A percentile compares a stretch with the other conserved stretches of the same genome.
Conservation (phyloP, 2,113 vertebrate genomes). For the Pollimyrus isidori region DNA sequence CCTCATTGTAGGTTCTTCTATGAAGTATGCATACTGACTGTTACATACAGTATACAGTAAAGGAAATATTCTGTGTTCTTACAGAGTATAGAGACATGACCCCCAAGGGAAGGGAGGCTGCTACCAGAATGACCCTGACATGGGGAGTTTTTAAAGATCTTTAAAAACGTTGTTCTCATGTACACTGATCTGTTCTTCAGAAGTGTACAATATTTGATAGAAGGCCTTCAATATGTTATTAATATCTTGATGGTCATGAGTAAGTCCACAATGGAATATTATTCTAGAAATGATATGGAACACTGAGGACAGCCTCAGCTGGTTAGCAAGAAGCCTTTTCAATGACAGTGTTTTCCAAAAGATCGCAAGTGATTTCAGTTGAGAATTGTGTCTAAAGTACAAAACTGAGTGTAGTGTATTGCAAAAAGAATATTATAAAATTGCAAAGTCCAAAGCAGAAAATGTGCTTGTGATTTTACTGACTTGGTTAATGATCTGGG, state of each 20-base stretch:
- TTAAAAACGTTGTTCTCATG: no score
- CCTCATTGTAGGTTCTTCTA: not conserved
- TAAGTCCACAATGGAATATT: not conserved
- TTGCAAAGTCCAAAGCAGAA: no score
- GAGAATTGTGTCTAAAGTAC: no score
- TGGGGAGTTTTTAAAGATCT: no score
- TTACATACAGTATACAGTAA: not conserved
- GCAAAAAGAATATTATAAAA: no score
- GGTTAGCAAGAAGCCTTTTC: not conserved
- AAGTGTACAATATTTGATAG: not conserved
- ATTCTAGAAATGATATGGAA: not conserved
- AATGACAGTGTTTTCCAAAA: no score
- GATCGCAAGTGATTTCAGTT: no score
- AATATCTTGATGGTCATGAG: not conserved
- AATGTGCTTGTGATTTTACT: no score
- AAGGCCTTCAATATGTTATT: not conserved
- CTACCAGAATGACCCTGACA: no score
- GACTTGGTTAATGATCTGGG: no score
- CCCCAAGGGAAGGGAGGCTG: not conserved
- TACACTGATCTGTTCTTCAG: not conserved
- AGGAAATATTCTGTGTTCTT: not conserved
- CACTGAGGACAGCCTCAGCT: not conserved
- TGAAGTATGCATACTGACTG: not conserved
- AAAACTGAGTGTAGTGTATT: no score
- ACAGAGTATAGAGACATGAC: not conserved